Evolutionary conservation across 2,888 invertebrate species (phyloP).

Genomic region (Helleia helle): DNA sequence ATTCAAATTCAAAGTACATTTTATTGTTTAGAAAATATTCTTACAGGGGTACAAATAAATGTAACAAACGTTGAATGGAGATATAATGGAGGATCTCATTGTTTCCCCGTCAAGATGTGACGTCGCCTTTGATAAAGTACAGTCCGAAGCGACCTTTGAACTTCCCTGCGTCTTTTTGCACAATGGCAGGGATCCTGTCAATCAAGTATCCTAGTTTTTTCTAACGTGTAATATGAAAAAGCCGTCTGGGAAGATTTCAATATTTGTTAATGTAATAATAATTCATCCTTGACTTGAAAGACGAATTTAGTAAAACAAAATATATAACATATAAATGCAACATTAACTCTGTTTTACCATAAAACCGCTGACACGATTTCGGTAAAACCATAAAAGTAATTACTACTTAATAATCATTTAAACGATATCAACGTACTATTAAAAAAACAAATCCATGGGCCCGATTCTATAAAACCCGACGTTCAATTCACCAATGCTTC

Average conservation of each 20-base stretch:
- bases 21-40: background rate
- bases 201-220: slow-evolving; percentile 22
- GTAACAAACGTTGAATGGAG: slow-evolving; percentile 13
- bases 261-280: slow-evolving; percentile 3
- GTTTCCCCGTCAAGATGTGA: slow-evolving; percentile 26
- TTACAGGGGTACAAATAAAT: slow-evolving; percentile 1
- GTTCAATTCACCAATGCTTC: slow-evolving; percentile 10
- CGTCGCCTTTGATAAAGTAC: slow-evolving; percentile 12
- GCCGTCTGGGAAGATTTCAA: slow-evolving; percentile 8
- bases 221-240: slow-evolving; percentile 3
- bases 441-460: background rate
- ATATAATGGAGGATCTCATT: slow-evolving; percentile 20
- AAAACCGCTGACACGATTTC: too few relatives aligned
- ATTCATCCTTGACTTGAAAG: background rate
- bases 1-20: slow-evolving; percentile 4
- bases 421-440: background rate
- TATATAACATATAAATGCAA: too few relatives aligned
- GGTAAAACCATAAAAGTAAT: too few relatives aligned
- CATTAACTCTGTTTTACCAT: too few relatives aligned
- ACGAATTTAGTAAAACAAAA: too few relatives aligned
- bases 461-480: background rate
- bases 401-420: background rate
- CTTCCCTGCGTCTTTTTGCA: slow-evolving; percentile 22
- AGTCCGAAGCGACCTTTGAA: slow-evolving; percentile 24
- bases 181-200: slow-evolving; percentile 22